Conservation (phyloP, 2,888 invertebrate species). For the Timema podura region DNA sequence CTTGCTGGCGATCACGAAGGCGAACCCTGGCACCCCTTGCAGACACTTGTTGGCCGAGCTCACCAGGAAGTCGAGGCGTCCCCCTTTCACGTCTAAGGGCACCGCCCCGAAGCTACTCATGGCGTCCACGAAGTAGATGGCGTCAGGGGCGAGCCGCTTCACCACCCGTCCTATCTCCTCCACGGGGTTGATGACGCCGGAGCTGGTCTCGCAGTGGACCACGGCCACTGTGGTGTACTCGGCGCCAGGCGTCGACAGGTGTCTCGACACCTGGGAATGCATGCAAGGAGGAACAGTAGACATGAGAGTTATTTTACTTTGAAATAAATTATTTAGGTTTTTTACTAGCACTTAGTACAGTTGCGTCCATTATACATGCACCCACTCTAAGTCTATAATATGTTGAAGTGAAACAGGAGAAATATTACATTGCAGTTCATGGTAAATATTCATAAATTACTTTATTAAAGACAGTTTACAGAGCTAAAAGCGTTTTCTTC, state of each 20-base stretch:
- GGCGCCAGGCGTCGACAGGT: neutral
- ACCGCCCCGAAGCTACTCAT: conserved; percentile 51
- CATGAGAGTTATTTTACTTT: too few species aligned
- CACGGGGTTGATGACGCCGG: conserved; percentile 47
- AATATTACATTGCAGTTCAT: too few species aligned
- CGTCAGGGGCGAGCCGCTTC: conserved; percentile 35
- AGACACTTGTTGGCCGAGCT: conserved; percentile 50
- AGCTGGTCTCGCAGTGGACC: conserved; percentile 49
- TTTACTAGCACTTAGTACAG: too few species aligned
- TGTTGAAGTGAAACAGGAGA: neutral
- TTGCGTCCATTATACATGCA: neutral
- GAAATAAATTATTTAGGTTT: too few species aligned
- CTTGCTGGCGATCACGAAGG: conserved; percentile 44
- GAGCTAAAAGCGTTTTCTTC: too few species aligned
- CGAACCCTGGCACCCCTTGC: conserved; percentile 49
- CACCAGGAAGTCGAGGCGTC: conserved; percentile 43
- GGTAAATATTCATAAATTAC: too few species aligned
- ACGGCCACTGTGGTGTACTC: conserved; percentile 43
- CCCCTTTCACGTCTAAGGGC: conserved; percentile 40
- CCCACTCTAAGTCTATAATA: neutral
- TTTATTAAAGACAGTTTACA: too few species aligned
- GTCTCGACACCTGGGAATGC: conserved; percentile 16
- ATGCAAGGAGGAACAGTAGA: neutral
- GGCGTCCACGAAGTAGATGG: conserved; percentile 46
- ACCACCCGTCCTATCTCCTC: conserved; percentile 42